Percentiles rank a stretch among this genome's conserved stretches.
phyloP scores from a whole-genome alignment of 2,113 vertebrate species.

The Rhea americana region DNA sequence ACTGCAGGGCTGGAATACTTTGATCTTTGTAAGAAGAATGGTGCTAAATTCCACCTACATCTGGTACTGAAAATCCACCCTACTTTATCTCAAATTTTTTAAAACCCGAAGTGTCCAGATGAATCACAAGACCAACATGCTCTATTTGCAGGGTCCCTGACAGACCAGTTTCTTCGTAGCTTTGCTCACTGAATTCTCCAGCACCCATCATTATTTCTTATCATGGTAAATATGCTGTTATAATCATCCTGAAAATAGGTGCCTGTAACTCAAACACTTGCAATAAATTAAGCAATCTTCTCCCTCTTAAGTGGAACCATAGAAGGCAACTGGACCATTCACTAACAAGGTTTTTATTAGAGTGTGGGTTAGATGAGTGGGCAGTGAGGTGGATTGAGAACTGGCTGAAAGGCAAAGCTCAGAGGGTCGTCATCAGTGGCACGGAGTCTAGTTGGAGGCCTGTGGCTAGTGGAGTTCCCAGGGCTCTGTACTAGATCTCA shows the following conservation, averaged over 20 bases:
- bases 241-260: conserved; percentile 14
- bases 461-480: no score
- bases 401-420: no score
- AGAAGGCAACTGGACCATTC: not conserved
- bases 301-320: not conserved
- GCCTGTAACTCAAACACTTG: not conserved
- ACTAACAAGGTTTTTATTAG: not conserved
- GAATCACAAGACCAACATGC: not conserved
- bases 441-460: no score
- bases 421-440: no score
- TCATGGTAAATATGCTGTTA: conserved; percentile 25
- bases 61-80: conserved; percentile 16
- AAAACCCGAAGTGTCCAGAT: conserved; percentile 21
- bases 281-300: not conserved
- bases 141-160: not conserved
- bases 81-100: not conserved
- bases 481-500: no score
- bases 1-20: conserved; percentile 3
- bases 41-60: conserved; percentile 34
- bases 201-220: not conserved
- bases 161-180: not conserved
- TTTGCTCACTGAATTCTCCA: conserved; percentile 20
- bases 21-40: conserved; percentile 26
- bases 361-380: no score
- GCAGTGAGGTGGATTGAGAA: no score